Base-by-base conservation (phyloP, 1,140 invertebrate species). In the Drosophila ohnishii region DNA sequence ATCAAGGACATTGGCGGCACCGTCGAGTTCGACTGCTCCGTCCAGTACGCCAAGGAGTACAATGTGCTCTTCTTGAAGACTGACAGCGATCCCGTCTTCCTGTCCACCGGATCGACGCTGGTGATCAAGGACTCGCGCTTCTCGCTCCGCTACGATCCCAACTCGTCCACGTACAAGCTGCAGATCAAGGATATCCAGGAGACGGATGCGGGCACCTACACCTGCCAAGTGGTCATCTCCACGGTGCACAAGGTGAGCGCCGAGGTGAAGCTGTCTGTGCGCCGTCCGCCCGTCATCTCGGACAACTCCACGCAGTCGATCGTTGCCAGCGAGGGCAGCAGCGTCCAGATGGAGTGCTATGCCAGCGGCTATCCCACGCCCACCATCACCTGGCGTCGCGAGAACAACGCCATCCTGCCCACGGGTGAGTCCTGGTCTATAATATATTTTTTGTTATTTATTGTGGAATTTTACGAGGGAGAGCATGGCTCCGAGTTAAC, bases 111-210 rank as follows among this genome's bases (percentile, higher is more conserved):
- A 56, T 96, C 96, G 25, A 94, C 95, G 28, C 93, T 98, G 7
- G 97, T 98, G 80, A 94, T 98, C 60, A 95, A 95, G 75, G 97
- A 98, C 90, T 97, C 96, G 40, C 93, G 97, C 77, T 98, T 98
- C 91, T 93, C 96, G 30, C 92, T 98, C n/a, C 93, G 96, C 63
- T 96, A 95, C 81, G 96, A 98, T 91, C 94, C 93, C 1, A 94
- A 95, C 0, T 96, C 95, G 1, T 95, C 95, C 10, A 97, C 96
- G 0, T 97, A 96, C 79, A 95, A 95, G 30, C 92, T 97, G 47
- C 96, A 97, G 95, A 96, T 98, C n/a, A 97, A 97, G 92, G 97
- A 98, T 87, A 97, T 98, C 56, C 97, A 98, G 93, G 97, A 98
- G 92, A 97, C 96, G 0, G 97, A 98, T 92, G 96, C 96, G 1